A percentile compares a stretch with the other conserved stretches of the same genome.
phyloP scores from a whole-genome alignment of 1,140 invertebrate genomes.

The Scylla paramamosain region DNA sequence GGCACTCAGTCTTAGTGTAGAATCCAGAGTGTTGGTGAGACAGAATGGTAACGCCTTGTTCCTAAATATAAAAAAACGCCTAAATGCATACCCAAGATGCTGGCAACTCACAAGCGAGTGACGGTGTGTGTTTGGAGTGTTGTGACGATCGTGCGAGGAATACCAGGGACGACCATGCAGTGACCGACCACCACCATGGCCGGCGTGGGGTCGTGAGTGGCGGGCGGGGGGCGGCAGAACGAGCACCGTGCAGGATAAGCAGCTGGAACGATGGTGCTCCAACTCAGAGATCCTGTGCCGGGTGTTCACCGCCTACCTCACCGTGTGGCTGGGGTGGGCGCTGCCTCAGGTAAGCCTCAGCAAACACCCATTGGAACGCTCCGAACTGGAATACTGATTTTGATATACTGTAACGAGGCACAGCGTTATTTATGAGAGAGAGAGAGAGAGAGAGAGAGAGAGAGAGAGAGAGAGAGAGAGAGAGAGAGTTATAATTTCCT shows the following conservation, averaged over 20 bases:
- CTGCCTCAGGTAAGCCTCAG: conserved; percentile 59
- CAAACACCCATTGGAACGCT: neutral
- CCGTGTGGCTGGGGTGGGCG: conserved; percentile 70
- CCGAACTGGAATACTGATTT: too few relatives aligned
- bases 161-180: neutral
- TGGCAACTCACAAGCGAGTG: conserved; percentile 10
- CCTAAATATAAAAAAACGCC: neutral
- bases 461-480: neutral
- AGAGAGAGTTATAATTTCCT: too few relatives aligned
- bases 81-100: conserved; percentile 67
- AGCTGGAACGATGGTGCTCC: conserved; percentile 66
- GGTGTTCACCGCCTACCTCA: conserved; percentile 70
- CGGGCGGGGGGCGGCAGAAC: neutral
- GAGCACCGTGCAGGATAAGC: conserved; percentile 62
- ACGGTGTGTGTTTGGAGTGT: conserved; percentile 8
- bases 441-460: neutral
- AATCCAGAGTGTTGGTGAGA: neutral
- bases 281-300: conserved; percentile 70
- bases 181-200: neutral
- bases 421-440: too few relatives aligned
- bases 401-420: too few relatives aligned
- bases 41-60: neutral
- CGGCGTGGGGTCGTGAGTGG: conserved; percentile 35
- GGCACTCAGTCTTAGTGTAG: neutral
- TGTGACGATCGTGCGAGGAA: conserved; percentile 34